phyloP scores from a whole-genome alignment of 1,140 invertebrate genomes.

The Ectropis grisescens region DNA sequence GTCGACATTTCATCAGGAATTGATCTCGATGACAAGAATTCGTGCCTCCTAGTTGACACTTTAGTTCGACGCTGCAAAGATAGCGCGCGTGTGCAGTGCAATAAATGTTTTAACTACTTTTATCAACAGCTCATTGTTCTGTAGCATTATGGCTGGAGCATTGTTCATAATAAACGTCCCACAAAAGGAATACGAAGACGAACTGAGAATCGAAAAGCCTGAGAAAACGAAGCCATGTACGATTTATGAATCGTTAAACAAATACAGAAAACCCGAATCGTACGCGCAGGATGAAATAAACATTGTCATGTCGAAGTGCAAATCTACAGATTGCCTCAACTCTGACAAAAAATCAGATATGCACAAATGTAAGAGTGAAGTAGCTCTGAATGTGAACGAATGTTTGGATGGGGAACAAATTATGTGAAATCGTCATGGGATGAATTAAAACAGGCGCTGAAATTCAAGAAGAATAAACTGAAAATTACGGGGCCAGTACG shows the following conservation, averaged over 20 bases:
- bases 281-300: too few relatives aligned
- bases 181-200: slow-evolving; percentile 24
- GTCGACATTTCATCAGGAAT: slow-evolving; percentile 10
- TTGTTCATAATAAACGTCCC: slow-evolving; percentile 37
- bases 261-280: too few relatives aligned
- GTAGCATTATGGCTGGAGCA: slow-evolving; percentile 25
- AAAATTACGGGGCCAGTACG: slow-evolving; percentile 15
- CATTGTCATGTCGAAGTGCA: slow-evolving; percentile 11
- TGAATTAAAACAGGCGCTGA: slow-evolving; percentile 22
- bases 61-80: background rate
- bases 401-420: background rate
- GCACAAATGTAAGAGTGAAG: slow-evolving; percentile 18
- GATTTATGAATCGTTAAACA: too few relatives aligned
- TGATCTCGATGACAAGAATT: too few relatives aligned
- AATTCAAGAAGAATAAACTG: slow-evolving; percentile 19
- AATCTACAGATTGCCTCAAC: slow-evolving; percentile 20
- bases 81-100: background rate
- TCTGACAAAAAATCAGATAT: slow-evolving; percentile 2
- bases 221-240: too few relatives aligned
- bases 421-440: slow-evolving; percentile 16
- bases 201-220: too few relatives aligned
- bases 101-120: background rate
- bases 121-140: background rate
- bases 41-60: too few relatives aligned
- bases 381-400: slow-evolving; percentile 4